A percentile compares a stretch with the other conserved stretches of the same genome.
These are phyloP conservation scores for Phainopepla nitens DNA, from an alignment of 2,113 vertebrate genomes.

Conservation along the genomic window DNA sequence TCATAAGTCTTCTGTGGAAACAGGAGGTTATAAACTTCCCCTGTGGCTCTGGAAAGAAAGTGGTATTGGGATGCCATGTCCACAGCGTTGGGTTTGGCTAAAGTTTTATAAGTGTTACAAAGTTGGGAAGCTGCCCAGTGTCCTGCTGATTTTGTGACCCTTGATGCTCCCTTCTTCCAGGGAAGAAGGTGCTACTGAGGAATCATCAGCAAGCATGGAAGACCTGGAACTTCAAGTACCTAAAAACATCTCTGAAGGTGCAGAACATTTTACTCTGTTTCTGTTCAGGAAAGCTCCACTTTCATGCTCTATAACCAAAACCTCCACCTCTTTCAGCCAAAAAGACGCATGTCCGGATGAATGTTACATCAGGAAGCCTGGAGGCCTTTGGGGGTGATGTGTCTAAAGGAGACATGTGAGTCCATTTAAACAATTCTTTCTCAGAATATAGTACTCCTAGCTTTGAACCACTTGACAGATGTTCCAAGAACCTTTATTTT, in stretches of 20 bases:
- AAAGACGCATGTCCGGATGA: constrained; percentile 54
- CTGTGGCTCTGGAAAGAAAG: neutral
- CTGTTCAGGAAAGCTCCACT: neutral
- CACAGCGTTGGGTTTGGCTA: neutral
- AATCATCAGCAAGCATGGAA: neutral
- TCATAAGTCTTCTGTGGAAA: neutral
- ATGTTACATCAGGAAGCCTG: constrained; percentile 79
- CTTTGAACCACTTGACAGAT: neutral
- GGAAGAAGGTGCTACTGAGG: neutral
- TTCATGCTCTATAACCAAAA: neutral
- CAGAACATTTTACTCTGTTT: neutral
- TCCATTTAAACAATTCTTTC: neutral
- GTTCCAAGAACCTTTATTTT: neutral
- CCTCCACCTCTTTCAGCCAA: constrained; percentile 55
- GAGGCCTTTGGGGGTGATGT: constrained; percentile 83
- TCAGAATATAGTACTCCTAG: neutral
- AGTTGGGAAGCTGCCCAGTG: neutral
- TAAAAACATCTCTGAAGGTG: neutral
- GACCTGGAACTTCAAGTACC: neutral
- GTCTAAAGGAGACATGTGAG: constrained; percentile 85
- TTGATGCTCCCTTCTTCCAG: neutral
- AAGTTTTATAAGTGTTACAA: neutral
- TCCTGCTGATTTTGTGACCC: neutral
- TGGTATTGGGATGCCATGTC: neutral
- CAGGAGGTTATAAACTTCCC: neutral